Conservation (phyloP, 2,797 vertebrate genomes). For the Brachymystax lenok region DNA sequence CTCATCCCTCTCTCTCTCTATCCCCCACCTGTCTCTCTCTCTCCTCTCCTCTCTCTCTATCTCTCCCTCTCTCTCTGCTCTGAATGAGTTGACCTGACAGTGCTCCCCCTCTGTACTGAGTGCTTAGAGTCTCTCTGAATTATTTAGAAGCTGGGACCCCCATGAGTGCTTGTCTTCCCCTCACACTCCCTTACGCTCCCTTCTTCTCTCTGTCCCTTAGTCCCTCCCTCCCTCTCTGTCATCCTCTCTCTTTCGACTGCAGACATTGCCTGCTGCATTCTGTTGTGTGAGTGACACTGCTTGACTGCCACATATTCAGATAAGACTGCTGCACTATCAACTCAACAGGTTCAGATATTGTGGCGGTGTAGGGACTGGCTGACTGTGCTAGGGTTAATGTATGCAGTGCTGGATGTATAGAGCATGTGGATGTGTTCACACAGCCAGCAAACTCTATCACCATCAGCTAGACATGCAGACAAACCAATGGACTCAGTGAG, state of each 20-base stretch:
- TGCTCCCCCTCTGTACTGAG: constrained; percentile 69
- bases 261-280: constrained; percentile 37
- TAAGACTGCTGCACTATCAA: constrained; percentile 20
- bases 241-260: constrained; percentile 38
- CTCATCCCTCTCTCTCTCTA: constrained; percentile 19
- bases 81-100: constrained; percentile 40
- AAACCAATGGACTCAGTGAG: no score
- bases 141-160: constrained; percentile 81
- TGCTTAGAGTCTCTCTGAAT: constrained; percentile 77
- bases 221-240: constrained; percentile 42
- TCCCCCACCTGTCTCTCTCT: constrained; percentile 27
- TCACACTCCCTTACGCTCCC: constrained; percentile 32
- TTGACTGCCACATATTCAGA: constrained; percentile 26
- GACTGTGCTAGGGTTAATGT: no score
- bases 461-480: no score
- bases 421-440: no score
- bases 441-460: no score
- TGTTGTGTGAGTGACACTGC: constrained; percentile 31
- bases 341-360: neutral
- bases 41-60: constrained; percentile 37
- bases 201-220: neutral
- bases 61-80: constrained; percentile 5
- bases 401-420: no score
- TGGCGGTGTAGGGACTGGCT: neutral
- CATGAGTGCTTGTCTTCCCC: constrained; percentile 72